Base-by-base conservation (phyloP, 1,140 invertebrate species). In the Oryzaephilus surinamensis region DNA sequence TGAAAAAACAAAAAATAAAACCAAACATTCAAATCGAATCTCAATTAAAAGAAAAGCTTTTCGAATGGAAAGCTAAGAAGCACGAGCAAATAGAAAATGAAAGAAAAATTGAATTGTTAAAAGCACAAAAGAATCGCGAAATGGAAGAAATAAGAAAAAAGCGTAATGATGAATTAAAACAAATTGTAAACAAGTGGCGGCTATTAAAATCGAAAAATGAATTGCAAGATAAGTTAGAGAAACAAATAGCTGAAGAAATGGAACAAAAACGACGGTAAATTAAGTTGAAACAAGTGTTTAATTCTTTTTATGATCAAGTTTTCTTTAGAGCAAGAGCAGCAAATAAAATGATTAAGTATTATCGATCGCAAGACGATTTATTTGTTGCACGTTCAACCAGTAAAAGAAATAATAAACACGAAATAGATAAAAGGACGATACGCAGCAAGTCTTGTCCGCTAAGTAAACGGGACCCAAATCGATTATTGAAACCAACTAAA, bases 271-370 rank as follows among this genome's bases (percentile, higher is more conserved):
- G 17, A 24, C 23, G n/a, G 1, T 13, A 26, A 24, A 15, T 16
- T 1, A 7, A 19, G 3, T 6, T 6, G n/a, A 19, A 3, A 33
- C 6, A 16, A 33, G 6, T 16, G 16, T 21, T 19, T 33, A 33
- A 18, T 8, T 15, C n/a, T 14, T 10, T 10, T 10, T 8, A 10
- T 6, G 23, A 12, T 37, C 11, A 11, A 24, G 10, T 21, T 10
- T 10, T 8, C 30, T 50, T 7, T 38, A 56, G 51, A 42, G 44
- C 50, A 13, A 27, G 36, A 7, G 33, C 45, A 41, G 58, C 58
- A 8, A 58, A 57, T 33, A 48, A 41, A 49, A 27, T 57, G 18
- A 58, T 60, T 16, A 52, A 54, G 42, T 41, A 52, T 38, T 60
- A 52, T 16, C 54, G 53, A 46, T 38, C 31, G 11, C 50, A 58